Evolutionary conservation across 2,113 vertebrate genomes (phyloP).

Genomic region (Lethenteron reissneri): DNA sequence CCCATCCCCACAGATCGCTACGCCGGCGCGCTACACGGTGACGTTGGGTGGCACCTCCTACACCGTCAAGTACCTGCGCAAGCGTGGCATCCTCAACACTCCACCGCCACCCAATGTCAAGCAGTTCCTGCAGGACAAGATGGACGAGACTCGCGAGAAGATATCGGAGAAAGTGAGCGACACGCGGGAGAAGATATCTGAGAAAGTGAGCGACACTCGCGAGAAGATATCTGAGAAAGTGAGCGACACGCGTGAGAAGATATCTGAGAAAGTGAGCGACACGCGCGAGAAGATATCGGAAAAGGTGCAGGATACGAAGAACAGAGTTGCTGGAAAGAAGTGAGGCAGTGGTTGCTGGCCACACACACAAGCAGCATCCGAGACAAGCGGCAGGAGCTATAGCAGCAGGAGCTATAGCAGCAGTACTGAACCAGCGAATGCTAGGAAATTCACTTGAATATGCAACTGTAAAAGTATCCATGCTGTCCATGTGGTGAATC

Average conservation of each 20-base stretch:
- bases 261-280: slow-evolving; percentile 43
- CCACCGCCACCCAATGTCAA: slow-evolving; percentile 53
- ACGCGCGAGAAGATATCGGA: slow-evolving; percentile 40
- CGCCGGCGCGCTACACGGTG: slow-evolving; percentile 64
- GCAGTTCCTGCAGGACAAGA: slow-evolving; percentile 56
- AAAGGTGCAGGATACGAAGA: slow-evolving; percentile 21
- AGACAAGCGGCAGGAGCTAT: too few species aligned
- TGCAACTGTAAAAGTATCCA: too few species aligned
- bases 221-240: slow-evolving; percentile 40
- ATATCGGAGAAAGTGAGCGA: slow-evolving; percentile 64
- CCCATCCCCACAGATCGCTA: slow-evolving; percentile 46
- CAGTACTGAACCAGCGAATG: too few species aligned
- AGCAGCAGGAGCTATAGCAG: too few species aligned
- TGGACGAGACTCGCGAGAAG: slow-evolving; percentile 41
- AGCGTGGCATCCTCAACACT: slow-evolving; percentile 53
- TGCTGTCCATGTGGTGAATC: too few species aligned
- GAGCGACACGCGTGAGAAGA: slow-evolving; percentile 59
- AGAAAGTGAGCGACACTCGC: slow-evolving; percentile 18
- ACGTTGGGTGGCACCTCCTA: slow-evolving; percentile 77
- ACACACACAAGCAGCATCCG: too few species aligned
- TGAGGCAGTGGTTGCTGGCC: slow-evolving; percentile 16
- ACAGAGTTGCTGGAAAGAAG: slow-evolving; percentile 52
- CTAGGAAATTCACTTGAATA: too few species aligned
- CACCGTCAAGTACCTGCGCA: slow-evolving; percentile 63
- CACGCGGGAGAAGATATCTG: slow-evolving; percentile 39